Percentiles rank a stretch among this genome's conserved stretches.
phyloP scores from a whole-genome alignment of 2,113 vertebrate genomes.

The Petaurus breviceps region DNA sequence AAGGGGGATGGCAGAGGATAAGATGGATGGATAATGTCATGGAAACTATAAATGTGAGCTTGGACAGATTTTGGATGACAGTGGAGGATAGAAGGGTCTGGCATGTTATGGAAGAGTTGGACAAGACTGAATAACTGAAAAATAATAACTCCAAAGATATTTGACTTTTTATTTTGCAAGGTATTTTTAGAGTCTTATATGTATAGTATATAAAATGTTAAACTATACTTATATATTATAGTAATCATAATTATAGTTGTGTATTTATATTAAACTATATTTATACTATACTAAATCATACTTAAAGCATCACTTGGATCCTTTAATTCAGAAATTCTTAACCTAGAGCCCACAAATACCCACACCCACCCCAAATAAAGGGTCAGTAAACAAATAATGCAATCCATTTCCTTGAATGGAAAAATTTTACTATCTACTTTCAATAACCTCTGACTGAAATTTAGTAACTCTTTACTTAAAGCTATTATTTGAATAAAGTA shows the following conservation, averaged over 20 bases:
- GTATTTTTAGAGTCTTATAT: background rate
- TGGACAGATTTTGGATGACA: background rate
- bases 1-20: background rate
- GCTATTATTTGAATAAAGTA: background rate
- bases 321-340: background rate
- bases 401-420: too few species aligned
- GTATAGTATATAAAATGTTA: background rate
- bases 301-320: background rate
- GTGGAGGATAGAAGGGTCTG: background rate
- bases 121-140: background rate
- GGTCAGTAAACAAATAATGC: background rate
- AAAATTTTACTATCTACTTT: background rate
- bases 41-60: background rate
- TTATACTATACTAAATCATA: background rate
- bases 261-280: too few species aligned
- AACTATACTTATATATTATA: background rate
- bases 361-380: background rate
- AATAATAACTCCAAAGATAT: background rate
- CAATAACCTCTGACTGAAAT: background rate
- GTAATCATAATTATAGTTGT: too few species aligned
- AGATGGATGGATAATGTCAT: background rate
- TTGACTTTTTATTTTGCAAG: background rate
- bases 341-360: background rate
- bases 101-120: background rate
- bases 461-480: background rate